Base-by-base conservation (phyloP, 2,797 vertebrate genomes). In the Gambusia yucatana region DNA sequence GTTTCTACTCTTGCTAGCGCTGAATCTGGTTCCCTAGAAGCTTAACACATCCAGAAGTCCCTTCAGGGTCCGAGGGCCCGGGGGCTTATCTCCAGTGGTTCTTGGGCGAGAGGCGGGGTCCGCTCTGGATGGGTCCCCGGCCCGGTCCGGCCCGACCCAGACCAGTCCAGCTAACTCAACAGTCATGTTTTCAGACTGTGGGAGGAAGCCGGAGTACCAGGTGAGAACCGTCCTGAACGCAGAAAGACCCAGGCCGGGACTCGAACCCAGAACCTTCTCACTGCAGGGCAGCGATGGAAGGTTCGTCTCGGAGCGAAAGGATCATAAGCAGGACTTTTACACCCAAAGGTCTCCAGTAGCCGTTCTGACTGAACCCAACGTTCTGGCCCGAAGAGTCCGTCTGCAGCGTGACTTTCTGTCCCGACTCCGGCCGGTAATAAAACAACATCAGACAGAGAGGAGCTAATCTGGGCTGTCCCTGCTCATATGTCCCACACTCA, bases 401-500 rank as follows among this genome's bases (percentile, higher is more conserved):
- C 57, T 61, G 3, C 16, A 61, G 30, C 57, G 16, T 2, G 59
- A 61, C 57, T 52, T 61, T 61, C 28, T 61, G 59, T 33, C 59
- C 59, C 6, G 28, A 6, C 30, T 61, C 30, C 6, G 3, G 69
- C n/a, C 0, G 11, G 16, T 73, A 20, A 36, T 36, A 25, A 36
- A 36, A 73, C n/a, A 48, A 16, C n/a, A 61, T 63, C 43, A 36
- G 22, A 57, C 72, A 30, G 50, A 55, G 6, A 55, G 22, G 47
- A 50, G 30, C 47, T 41, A 50, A 28, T 55, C 76, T 41, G 14
- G 4, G 28, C 20, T 39, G 52, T 36, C 52, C 77, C 78, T 52
- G 80, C n/a, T 33, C 63, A 16, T 16, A 36, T 9, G 11, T 81
- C 83, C 72, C 84, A 81, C 50, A 77, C 69, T 2, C 41, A 76